A percentile compares a stretch with the other conserved stretches of the same genome.
Conservation (phyloP, 2,888 invertebrate species). For the Laspeyria flexula region DNA sequence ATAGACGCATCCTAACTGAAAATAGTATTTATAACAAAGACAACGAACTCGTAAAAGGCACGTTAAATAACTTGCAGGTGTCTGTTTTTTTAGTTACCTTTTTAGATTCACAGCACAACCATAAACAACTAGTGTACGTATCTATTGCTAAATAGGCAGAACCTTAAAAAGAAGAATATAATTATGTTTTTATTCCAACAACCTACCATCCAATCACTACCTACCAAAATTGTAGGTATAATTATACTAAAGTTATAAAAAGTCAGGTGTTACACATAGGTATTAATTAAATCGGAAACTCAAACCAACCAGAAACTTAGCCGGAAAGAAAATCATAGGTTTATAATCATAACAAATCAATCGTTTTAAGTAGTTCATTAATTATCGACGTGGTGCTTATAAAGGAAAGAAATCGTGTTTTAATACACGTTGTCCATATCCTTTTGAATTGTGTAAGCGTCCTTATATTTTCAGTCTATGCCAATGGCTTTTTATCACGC, state of each 20-base stretch:
- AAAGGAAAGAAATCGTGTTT: conserved; percentile 58
- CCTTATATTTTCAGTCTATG: conserved; percentile 2
- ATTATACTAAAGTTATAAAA: too few relatives aligned
- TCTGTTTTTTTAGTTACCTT: conserved; percentile 26
- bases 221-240: too few relatives aligned
- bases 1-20: conserved; percentile 59
- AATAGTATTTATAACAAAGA: conserved; percentile 78
- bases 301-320: conserved; percentile 37
- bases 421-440: conserved; percentile 19
- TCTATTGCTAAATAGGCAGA: too few relatives aligned
- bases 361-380: conserved; percentile 56
- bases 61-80: conserved; percentile 61
- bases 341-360: conserved; percentile 48
- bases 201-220: too few relatives aligned
- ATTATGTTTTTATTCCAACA: too few relatives aligned
- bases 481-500: conserved; percentile 26
- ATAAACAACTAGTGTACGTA: background rate
- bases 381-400: conserved; percentile 46
- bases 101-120: conserved; percentile 22
- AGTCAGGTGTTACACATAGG: background rate
- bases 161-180: too few relatives aligned
- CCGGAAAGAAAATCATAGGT: conserved; percentile 52
- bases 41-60: conserved; percentile 82
- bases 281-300: conserved; percentile 34
- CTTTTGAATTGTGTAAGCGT: conserved; percentile 16